Base-by-base conservation (phyloP, 2,797 vertebrate genomes). In the Sphenopsis melanotis region DNA sequence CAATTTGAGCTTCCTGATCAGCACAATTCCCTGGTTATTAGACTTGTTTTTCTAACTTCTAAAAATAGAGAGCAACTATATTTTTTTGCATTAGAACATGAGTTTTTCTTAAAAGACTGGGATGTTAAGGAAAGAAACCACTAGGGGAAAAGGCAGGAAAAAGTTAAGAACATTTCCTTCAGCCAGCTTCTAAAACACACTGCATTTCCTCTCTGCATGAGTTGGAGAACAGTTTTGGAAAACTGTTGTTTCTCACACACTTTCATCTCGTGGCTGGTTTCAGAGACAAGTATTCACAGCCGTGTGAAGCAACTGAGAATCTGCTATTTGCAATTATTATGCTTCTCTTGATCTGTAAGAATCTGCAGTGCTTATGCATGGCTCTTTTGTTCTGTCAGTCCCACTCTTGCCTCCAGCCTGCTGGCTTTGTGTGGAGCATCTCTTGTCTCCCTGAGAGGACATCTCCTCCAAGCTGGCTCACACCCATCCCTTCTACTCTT, bases 131-230 rank as follows among this genome's bases (percentile, higher is more conserved):
- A 86, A 94, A 95, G 60, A 85, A 95, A 27, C 57, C 93, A 80
- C 91, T 83, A 56, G 56, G 93, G 94, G 68, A 93, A 93, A 95
- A 96, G 70, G 37, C 93, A 96, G 85, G 65, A 78, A 93, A 91
- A 95, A 70, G 68, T 60, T 87, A 24, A 86, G 92, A 92, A 95
- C 93, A 88, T 95, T 94, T 95, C 90, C 84, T 93, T 94, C 94
- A 90, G 94, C 91, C 93, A 93, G 83, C 53, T 95, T 83, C 89
- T 93, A 70, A 87, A 90, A 93, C 77, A 91, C 74, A 93, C 75
- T 52, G 92, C 46, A 39, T 91, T 97, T 96, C 95, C 95, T 91
- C 74, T 68, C 93, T 0, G 0, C 85, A 83, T 56, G 85, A 94
- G 63, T 12, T 88, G 91, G 90, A 95, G 83, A 72, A 52, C 42